Evolutionary conservation across 2,888 invertebrate genomes (phyloP).

Genomic region (Watsonalla cultraria): DNA sequence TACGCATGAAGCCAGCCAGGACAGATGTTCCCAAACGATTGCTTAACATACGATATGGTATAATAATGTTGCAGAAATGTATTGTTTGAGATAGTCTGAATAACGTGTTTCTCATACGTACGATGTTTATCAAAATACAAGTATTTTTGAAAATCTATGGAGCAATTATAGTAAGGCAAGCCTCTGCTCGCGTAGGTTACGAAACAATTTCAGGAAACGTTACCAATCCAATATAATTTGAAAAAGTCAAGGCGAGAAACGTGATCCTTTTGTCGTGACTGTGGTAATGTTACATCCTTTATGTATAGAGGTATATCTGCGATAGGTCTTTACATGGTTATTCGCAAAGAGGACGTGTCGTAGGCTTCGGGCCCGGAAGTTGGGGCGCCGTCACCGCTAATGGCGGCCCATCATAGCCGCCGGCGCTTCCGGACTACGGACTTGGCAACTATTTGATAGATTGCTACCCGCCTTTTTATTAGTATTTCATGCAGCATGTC

Average conservation of each 20-base stretch:
- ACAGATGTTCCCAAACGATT: not conserved
- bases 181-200: too few relatives aligned
- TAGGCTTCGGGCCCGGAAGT: constrained; percentile 32
- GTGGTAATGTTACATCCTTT: too few relatives aligned
- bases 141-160: too few relatives aligned
- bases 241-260: too few relatives aligned
- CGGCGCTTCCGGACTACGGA: constrained; percentile 30
- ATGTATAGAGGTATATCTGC: not conserved
- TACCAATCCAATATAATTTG: too few relatives aligned
- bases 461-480: constrained; percentile 19
- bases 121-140: too few relatives aligned
- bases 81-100: too few relatives aligned
- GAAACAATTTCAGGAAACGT: too few relatives aligned
- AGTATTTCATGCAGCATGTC: too few relatives aligned
- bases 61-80: not conserved
- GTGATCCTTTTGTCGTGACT: too few relatives aligned
- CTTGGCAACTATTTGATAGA: constrained; percentile 40
- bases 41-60: not conserved
- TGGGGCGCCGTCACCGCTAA: constrained; percentile 33
- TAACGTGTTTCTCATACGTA: too few relatives aligned
- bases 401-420: constrained; percentile 41
- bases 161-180: too few relatives aligned
- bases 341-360: constrained; percentile 3
- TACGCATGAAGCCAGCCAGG: not conserved
- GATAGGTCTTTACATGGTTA: not conserved